Percentiles rank a stretch among this genome's conserved stretches.
phyloP scores from a whole-genome alignment of 1,140 invertebrate species.

The Vollenhovia emeryi region DNA sequence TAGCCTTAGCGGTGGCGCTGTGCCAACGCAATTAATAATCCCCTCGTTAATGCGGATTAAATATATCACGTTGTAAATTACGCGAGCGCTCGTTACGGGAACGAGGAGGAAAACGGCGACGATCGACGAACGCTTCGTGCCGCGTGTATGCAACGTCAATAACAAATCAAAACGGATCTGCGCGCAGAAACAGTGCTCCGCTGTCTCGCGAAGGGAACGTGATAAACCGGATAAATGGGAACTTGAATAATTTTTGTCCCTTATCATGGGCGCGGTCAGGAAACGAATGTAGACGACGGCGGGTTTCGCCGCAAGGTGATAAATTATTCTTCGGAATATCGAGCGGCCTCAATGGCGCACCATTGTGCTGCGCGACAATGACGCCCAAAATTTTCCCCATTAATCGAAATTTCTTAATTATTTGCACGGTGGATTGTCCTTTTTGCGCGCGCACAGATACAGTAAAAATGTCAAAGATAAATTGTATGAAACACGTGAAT shows the following conservation, averaged over 20 bases:
- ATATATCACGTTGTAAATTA: constrained; percentile 48
- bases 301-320: constrained; percentile 58
- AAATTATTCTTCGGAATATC: constrained; percentile 69
- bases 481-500: background rate
- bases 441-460: background rate
- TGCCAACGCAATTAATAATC: constrained; percentile 44
- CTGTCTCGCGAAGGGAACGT: background rate
- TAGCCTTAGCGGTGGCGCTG: constrained; percentile 1
- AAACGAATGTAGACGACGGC: constrained; percentile 32
- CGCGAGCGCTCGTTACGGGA: background rate
- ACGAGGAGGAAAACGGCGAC: background rate
- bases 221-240: constrained; percentile 52
- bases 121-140: background rate
- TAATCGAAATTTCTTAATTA: constrained; percentile 30
- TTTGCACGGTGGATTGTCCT: background rate
- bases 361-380: background rate
- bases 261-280: constrained; percentile 50
- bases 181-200: background rate
- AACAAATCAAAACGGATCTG: constrained; percentile 16
- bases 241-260: constrained; percentile 73
- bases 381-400: background rate
- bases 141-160: background rate
- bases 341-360: constrained; percentile 50
- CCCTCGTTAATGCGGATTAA: constrained; percentile 32
- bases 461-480: background rate